Base-by-base conservation (phyloP, 2,888 invertebrate species). In the Peribatodes rhomboidaria region DNA sequence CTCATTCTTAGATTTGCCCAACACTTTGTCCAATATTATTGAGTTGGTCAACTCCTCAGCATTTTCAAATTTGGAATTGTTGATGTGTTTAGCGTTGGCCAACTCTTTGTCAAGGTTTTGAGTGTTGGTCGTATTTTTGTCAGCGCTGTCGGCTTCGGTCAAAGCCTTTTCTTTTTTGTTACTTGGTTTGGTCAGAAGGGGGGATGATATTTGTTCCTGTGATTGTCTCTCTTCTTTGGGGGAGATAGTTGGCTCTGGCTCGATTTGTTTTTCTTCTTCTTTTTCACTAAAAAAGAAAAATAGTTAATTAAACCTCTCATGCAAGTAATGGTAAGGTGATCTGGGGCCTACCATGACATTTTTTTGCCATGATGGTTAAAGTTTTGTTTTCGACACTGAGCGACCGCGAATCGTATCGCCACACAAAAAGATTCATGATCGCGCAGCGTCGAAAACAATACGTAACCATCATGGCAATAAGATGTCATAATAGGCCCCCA, bases 141-240 rank as follows among this genome's bases (percentile, higher is more conserved):
- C 37, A 3, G 18, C 11, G 14, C 4, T 7, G 27, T 53, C 42
- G 16, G 41, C 20, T 49, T 61, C 49, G 16, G 41, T 31, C 31
- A 37, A 47, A 0, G 22, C 14, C 18, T 65, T 65, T 14, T 67
- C 49, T 62, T 67, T 67, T 11, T 68, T 63, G 10, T 77, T 70
- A 52, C 74, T 81, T 1, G 63, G 58, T 31, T 73, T 72, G 13
- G 61, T 65, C 0, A 65, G 1, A 44, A 89, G 81, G 0, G 89
- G 90, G 0, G 91, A 90, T 3, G 70, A 64, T 0, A 53, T 37
- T 13, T 74, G 70, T 0, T 80, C 70, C 16, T 70, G 53, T 0
- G 87, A 81, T 52, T 79, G 56, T 2, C 72, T 76, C 58, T 88
- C 85, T 49, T 85, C 79, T 72, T 88, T 84, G 0, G 79, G 79